Evolutionary conservation across 2,113 vertebrate species (phyloP), one percentile per base, ranked within the genome.

Genomic region (Ptychochromis oligacanthus): DNA sequence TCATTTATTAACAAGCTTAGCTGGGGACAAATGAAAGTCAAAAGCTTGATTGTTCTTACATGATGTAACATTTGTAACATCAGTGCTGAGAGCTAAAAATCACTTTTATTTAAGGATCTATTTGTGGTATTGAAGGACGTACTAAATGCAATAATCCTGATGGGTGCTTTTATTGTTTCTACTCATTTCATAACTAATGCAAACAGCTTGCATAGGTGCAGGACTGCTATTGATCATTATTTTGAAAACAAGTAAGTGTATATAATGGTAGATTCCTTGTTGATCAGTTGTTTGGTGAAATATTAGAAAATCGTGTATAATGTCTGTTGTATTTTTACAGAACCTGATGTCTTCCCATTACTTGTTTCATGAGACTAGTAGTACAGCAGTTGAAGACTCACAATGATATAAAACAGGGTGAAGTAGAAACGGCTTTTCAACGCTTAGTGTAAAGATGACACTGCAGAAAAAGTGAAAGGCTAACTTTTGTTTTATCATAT

Each of bases 221-320:
- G 17, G 26, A n/a, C 6, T 52, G 43, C 1, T 72, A 11, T 28
- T 20, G 20, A 31, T 70, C 24, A 52, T 70, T 70, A 31, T 70
- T 70, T 70, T 72, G 65, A 52, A 28, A 28, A 70, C 26, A 49
- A 70, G 22, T 49, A 20, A 26, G 6, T 40, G 18, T 70, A 28
- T 70, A 52, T 13, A 52, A 0, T 11, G 0, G 24, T 11, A 70
- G 10, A 52, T 52, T 72, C 24, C 0, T 18, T 15, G 20, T 31
- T 31, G n/a, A 31, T 72, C 24, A 70, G 9, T 52, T 14, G 26
- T 49, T 72, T 72, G 43, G 65, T 52, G 52, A 72, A 13, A 52
- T 52, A 52, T 2, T 52, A 31, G 65, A 72, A 72, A 18, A 26
- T 52, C 46, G 26, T 72, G 26, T 20, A 13, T 46, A n/a, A 52